Evolutionary conservation across 1,140 invertebrate genomes (phyloP), one percentile per base, ranked within the genome.

Genomic region (Eulimnadia texana): DNA sequence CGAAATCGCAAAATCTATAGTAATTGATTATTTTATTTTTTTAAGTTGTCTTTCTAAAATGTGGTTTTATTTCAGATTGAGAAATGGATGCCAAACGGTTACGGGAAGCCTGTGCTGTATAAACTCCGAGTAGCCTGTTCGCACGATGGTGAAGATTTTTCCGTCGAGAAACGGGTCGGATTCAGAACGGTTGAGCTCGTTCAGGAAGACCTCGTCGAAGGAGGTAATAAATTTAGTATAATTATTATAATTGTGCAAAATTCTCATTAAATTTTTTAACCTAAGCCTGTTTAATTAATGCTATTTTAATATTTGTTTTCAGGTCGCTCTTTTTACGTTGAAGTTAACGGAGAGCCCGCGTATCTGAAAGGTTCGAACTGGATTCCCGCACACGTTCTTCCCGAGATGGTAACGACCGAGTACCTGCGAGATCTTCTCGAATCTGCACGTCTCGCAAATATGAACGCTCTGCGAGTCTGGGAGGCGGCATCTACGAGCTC

Each of bases 291-390:
- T 42, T 42, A 42, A 42, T 9, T 42, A 6, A 6, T 42, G 16
- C 33, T 42, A 42, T 9, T 42, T 42, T 42, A 42, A 42, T 42
- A 16, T 42, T 42, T 42, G 16, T 42, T 33, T 60, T 13, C 33
- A 63, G 93, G 93, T 25, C 73, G 85, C 1, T 84, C 82, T 13
- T 98, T 98, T 72, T 92, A 88, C 67, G 93, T 98, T 67, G 79
- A 79, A 67, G 78, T 99, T 0, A 99, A 99, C 72, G 84, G 79
- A 0, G 68, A 86, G 3, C 81, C 87, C 16, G 84, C 98, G n/a
- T 99, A 97, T 70, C 84, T 91, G 65, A 98, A 98, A 76, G 96
- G 93, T 23, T 88, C 89, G 24, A 99, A 99, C 74, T 93, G 89
- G 80, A 95, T 98, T 69, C 95, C 95, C 1, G 80, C 85, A 0